Conservation (phyloP, 2,888 invertebrate species). For the Macaria liturata region DNA sequence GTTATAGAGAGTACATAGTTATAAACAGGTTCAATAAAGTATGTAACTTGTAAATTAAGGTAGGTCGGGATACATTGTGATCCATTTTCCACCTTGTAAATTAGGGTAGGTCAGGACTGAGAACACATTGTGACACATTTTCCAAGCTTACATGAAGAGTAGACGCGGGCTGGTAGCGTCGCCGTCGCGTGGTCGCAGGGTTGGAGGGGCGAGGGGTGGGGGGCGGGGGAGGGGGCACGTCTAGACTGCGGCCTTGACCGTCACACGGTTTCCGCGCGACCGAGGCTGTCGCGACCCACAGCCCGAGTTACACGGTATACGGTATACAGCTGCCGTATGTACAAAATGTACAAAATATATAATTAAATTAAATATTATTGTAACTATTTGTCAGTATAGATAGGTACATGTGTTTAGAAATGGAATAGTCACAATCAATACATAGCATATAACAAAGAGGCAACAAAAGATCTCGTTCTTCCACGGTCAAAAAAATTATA, state of each 20-base stretch:
- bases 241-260: constrained; percentile 81
- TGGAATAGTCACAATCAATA: too few species aligned
- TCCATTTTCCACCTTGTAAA: background rate
- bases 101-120: constrained; percentile 50
- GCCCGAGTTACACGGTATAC: constrained; percentile 57
- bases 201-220: constrained; percentile 46
- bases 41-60: constrained; percentile 25
- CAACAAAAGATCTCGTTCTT: too few species aligned
- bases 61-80: constrained; percentile 55
- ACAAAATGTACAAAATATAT: too few species aligned
- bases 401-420: too few species aligned
- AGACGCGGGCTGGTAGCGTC: too few species aligned
- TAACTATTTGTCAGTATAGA: too few species aligned
- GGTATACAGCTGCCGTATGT: constrained; percentile 25
- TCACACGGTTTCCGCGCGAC: constrained; percentile 74
- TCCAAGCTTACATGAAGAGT: constrained; percentile 50
- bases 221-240: constrained; percentile 57
- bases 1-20: too few species aligned
- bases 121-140: constrained; percentile 29
- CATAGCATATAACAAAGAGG: too few species aligned
- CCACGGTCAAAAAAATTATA: too few species aligned
- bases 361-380: too few species aligned
- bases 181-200: constrained; percentile 54
- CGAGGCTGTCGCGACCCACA: constrained; percentile 72
- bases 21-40: too few species aligned